Base-by-base conservation (phyloP, 1,140 invertebrate species). In the Pseudachorutes palmiensis region DNA sequence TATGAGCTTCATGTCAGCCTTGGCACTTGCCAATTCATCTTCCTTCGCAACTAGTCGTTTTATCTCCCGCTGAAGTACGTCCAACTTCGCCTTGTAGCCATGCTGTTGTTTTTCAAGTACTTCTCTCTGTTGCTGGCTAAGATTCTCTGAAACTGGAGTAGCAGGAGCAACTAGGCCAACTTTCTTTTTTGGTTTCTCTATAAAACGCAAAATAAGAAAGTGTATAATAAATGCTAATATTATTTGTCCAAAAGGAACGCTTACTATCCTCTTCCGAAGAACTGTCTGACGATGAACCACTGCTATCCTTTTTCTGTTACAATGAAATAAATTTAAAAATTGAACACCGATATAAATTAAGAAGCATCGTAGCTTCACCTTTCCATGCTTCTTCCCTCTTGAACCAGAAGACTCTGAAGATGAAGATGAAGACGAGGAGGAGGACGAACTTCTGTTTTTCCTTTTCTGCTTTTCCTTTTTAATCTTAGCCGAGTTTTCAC, bases 391-490 rank as follows among this genome's bases (percentile, higher is more conserved):
- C 30, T 24, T 60, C 2, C 24, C 31, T 32, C 30, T 31, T 16
- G 26, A 29, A 29, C 22, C 58, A 29, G 58, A 60, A 12, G 58
- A 60, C 26, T 60, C 58, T 60, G 58, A 60, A 29, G 58, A 60
- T 9, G 58, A 60, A 28, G 24, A 29, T 5, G 58, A 60, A 3
- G 58, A 60, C 12, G 58, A 60, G 14, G 58, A 60, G 12, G 58
- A 60, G 2, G 58, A 60, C 14, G 26, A 30, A 30, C 30, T 60
- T 22, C 58, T 28, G 12, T 29, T 60, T 60, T 60, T 60, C 30
- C 24, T 55, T 12, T 60, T 30, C 58, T 60, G 9, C 9, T 30
- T 60, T 29, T 14, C 14, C 14, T 60, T 32, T 29, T 28, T 60
- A 5, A 55, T 5, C 24, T 55, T 55, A 12, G 51, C 12, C 9